Evolutionary conservation across 2,113 vertebrate genomes (phyloP).

Genomic region (Okapia johnstoni): DNA sequence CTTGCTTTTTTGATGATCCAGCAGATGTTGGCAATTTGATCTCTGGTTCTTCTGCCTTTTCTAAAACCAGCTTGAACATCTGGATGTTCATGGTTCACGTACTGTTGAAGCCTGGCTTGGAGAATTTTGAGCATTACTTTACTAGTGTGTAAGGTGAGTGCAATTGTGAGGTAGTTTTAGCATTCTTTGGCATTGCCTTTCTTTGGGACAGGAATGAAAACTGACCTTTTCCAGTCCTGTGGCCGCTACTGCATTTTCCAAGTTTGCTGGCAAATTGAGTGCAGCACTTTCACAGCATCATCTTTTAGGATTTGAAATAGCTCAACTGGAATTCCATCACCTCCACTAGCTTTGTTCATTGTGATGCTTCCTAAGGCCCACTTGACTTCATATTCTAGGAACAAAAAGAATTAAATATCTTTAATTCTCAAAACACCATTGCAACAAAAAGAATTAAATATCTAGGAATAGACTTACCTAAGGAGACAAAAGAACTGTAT

Average conservation of each 20-base stretch:
- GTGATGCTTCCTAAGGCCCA: too few species aligned
- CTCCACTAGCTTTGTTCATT: too few species aligned
- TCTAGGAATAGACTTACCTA: not conserved
- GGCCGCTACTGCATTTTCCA: not conserved
- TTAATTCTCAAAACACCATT: too few species aligned
- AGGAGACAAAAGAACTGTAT: not conserved
- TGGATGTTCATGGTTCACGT: rapidly evolving
- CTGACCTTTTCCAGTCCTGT: not conserved
- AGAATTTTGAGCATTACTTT: not conserved
- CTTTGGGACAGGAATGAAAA: not conserved
- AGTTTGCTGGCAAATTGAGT: not conserved
- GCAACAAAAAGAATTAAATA: too few species aligned
- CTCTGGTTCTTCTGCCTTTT: too few species aligned
- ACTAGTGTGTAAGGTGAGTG: not conserved
- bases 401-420: too few species aligned
- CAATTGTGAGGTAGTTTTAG: not conserved
- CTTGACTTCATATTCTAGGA: too few species aligned
- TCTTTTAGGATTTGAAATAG: not conserved
- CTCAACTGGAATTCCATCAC: too few species aligned
- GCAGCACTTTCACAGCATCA: not conserved
- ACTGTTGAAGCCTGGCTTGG: not conserved
- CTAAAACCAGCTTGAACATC: not conserved
- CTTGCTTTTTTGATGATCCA: too few species aligned
- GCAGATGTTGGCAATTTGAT: too few species aligned
- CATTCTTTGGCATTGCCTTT: not conserved